Evolutionary conservation across 2,797 vertebrate species (phyloP), one percentile per base, ranked within the genome.

Genomic region (Danio kyathit): DNA sequence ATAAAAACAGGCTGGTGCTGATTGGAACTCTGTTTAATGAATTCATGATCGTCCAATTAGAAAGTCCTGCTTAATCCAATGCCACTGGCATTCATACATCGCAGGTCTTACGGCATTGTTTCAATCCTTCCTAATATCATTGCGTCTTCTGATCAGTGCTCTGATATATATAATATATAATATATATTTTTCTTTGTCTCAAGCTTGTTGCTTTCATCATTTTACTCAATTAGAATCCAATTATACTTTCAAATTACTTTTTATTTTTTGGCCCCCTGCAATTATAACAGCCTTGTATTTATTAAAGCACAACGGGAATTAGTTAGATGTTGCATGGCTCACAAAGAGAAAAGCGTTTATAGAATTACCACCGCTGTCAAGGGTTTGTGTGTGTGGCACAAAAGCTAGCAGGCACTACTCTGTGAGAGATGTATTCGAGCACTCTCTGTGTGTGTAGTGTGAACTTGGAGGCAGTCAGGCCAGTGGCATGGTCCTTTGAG

Each of bases 141-240:
- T 86, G 6, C 65, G 88, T 87, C 85, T 92, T 92, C 89, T 29
- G 29, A 29, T 29, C 29, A 29, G 3, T 29, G 29, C 29, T 29
- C 1, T 29, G 29, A 29, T 29, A 1, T 29, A 29, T 29, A 29
- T 29, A 29, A n/a, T n/a, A n/a, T n/a, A n/a, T n/a, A n/a, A n/a
- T n/a, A n/a, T n/a, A n/a, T n/a, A n/a, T 29, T 29, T 85, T 80
- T 82, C 52, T 52, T 79, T 46, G 78, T 80, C 81, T 72, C 84
- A 80, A 81, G 60, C 54, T 64, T 85, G 83, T 90, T 90, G 84
- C 89, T 90, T 86, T 87, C 65, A 57, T 86, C 80, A 90, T 93
- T 94, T 90, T 93, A 90, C 84, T 88, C 89, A 90, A 92, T 93
- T 93, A 91, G 60, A 83, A 85, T 90, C 84, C 89, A 83, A 91